These are phyloP conservation scores for Tethea ocularis DNA, from an alignment of 2,888 invertebrate species.

Conservation along the genomic window DNA sequence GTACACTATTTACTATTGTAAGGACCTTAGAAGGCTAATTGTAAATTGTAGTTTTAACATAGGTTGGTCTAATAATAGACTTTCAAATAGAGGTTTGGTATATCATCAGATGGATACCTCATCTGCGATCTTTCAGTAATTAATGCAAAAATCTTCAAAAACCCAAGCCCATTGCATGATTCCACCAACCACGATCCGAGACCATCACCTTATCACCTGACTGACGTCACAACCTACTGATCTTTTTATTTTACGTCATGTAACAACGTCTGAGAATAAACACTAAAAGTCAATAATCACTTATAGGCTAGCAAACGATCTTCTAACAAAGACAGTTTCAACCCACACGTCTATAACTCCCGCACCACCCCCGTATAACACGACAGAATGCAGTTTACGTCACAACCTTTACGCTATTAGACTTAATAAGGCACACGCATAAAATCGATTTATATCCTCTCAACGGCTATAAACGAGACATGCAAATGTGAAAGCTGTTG, in stretches of 20 bases:
- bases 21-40: too few relatives aligned
- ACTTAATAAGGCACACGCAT: conserved; percentile 41
- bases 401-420: conserved; percentile 35
- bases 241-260: background rate
- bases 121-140: too few relatives aligned
- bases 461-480: background rate
- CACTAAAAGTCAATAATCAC: conserved; percentile 11
- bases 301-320: conserved; percentile 17
- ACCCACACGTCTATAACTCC: conserved; percentile 40
- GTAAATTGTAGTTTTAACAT: too few relatives aligned
- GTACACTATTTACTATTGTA: too few relatives aligned
- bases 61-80: too few relatives aligned
- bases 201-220: too few relatives aligned
- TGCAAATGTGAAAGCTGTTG: conserved; percentile 7
- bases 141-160: too few relatives aligned
- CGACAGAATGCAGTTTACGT: conserved; percentile 34
- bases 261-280: conserved; percentile 6
- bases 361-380: conserved; percentile 33
- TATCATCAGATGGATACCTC: background rate
- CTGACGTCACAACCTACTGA: background rate
- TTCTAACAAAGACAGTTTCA: conserved; percentile 29
- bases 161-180: too few relatives aligned
- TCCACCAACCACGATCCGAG: too few relatives aligned
- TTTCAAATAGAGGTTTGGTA: too few relatives aligned
- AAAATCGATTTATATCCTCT: conserved; percentile 30